Base-by-base conservation (phyloP, 2,888 invertebrate species). In the Eilema sororculum region DNA sequence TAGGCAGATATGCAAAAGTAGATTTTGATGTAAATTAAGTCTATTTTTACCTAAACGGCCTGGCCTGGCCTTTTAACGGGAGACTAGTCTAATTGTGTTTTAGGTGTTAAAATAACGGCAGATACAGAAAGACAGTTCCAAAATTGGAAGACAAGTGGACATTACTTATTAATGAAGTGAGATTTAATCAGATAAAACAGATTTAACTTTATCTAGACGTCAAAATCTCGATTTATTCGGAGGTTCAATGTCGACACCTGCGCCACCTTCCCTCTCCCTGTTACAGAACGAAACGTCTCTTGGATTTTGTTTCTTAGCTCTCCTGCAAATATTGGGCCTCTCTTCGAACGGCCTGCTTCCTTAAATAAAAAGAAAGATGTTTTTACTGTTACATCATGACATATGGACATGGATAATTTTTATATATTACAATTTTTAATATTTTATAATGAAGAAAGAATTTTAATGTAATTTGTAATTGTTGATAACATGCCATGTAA, bases 251-350 rank as follows among this genome's bases (percentile, higher is more conserved):
- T 16, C n/a, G 69, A 70, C 22, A 41, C 3, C 20, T 5, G 22
- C 0, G 22, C 5, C 63, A 59, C 0, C 58, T 66, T 67, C 22
- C 63, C 59, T 59, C 22, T 24, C 6, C 67, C 64, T 52, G 64
- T 56, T 10, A 84, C 78, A 5, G 71, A 73, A 12, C 79, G 77
- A 9, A 88, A 71, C 60, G 75, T 85, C 37, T 78, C 70, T 65
- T 87, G 86, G 3, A 87, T 65, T 71, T 73, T 87, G 3, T 74
- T 79, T 0, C 85, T 82, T 20, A 71, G 60, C 13, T 52, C 16
- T 33, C 56, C 33, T 12, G 64, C 64, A 8, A n/a, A n/a, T n/a
- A 41, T 16, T 0, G 58, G 28, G 3, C 6, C 58, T 33, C 24
- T 64, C 24, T 63, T 68, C 2, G 56, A 12, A 16, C 28, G n/a